Percentiles rank a stretch among this genome's conserved stretches.
Evolutionary conservation across 1,140 invertebrate species (phyloP).

Genomic region (Anastrepha ludens): DNA sequence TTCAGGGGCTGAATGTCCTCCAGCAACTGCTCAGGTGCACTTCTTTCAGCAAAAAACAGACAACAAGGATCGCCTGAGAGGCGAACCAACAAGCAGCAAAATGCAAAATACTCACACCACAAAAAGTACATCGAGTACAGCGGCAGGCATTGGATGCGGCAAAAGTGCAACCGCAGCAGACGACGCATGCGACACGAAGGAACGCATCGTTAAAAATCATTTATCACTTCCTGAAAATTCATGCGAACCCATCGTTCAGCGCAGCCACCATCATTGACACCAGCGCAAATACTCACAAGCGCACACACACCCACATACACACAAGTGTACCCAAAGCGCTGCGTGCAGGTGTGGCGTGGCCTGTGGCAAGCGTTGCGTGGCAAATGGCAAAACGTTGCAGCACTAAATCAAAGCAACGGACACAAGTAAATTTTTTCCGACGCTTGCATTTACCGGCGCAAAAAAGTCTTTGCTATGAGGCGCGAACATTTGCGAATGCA

Average conservation of each 20-base stretch:
- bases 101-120: neutral
- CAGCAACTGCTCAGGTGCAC: slow-evolving; percentile 9
- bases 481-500: neutral
- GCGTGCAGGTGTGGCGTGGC: slow-evolving; percentile 27
- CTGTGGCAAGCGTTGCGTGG: neutral
- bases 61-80: neutral
- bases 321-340: neutral
- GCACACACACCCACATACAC: neutral
- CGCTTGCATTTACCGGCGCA: neutral
- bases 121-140: neutral
- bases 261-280: slow-evolving; percentile 7
- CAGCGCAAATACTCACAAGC: neutral
- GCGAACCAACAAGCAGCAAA: neutral
- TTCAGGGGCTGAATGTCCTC: slow-evolving; percentile 7
- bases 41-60: neutral
- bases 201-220: slow-evolving; percentile 55
- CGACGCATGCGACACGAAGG: neutral
- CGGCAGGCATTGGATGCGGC: slow-evolving; percentile 1
- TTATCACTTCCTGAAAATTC: slow-evolving; percentile 54
- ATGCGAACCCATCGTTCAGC: slow-evolving; percentile 41
- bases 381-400: slow-evolving; percentile 24
- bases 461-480: neutral
- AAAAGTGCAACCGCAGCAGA: neutral
- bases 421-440: slow-evolving; percentile 16
- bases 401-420: slow-evolving; percentile 47